These are phyloP conservation scores for Drosophila elegans DNA, from an alignment of 1,140 invertebrate species.

Conservation along the genomic window DNA sequence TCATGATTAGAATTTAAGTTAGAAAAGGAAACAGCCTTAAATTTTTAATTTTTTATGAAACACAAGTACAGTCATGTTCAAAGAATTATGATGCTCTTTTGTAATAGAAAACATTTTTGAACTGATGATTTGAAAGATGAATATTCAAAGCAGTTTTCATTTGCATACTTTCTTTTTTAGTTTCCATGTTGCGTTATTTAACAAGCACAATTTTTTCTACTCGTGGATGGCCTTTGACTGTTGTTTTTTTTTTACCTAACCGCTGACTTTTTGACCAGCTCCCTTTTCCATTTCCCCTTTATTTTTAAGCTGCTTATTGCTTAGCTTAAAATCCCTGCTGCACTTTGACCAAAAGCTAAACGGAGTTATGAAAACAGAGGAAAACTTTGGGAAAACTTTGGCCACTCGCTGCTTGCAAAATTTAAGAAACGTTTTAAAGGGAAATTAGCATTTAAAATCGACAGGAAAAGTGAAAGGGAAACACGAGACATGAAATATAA, in stretches of 20 bases:
- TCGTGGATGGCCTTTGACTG: background rate
- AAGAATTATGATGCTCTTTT: too few relatives aligned
- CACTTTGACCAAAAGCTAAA: constrained; percentile 1
- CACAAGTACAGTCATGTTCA: too few relatives aligned
- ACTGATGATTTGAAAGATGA: too few relatives aligned
- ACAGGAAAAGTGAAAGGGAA: background rate
- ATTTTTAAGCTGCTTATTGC: background rate
- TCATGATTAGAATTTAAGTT: too few relatives aligned
- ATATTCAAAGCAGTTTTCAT: too few relatives aligned
- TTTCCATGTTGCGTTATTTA: too few relatives aligned
- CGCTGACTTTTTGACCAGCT: constrained; percentile 1
- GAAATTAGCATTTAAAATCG: background rate
- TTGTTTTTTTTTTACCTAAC: background rate
- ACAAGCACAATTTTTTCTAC: too few relatives aligned
- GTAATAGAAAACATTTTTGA: too few relatives aligned
- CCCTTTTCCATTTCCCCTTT: background rate
- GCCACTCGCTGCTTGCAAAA: background rate
- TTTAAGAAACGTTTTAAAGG: too few relatives aligned
- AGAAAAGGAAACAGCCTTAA: too few relatives aligned
- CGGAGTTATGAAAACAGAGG: background rate
- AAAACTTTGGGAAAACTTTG: background rate
- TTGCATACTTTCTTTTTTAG: too few relatives aligned
- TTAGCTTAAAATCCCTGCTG: constrained; percentile 8
- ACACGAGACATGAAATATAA: background rate
- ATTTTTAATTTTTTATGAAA: too few relatives aligned